Conservation (phyloP, 2,888 invertebrate genomes). For the Leucoptera coffeella region DNA sequence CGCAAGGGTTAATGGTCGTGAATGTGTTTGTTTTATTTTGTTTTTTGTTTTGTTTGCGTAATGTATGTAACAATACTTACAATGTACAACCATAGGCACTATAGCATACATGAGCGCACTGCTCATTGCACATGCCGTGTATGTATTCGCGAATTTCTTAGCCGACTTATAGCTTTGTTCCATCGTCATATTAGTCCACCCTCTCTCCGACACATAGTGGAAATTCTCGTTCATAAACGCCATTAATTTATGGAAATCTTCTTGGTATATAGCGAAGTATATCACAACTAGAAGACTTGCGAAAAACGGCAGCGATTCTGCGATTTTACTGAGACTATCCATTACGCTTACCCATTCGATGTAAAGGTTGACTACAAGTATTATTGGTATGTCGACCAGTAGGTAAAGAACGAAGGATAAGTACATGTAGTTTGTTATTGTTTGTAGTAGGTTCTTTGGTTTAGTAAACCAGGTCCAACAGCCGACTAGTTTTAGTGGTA, state of each 20-base stretch:
- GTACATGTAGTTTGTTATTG: conserved; percentile 20
- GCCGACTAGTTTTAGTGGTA: conserved; percentile 22
- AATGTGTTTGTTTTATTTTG: no score
- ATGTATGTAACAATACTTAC: conserved; percentile 18
- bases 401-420: conserved; percentile 19
- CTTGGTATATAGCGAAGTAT: conserved; percentile 20
- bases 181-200: conserved; percentile 38
- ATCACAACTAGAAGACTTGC: conserved; percentile 21
- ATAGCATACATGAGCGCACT: conserved; percentile 28
- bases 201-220: conserved; percentile 26
- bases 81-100: conserved; percentile 19
- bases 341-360: conserved; percentile 26
- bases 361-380: conserved; percentile 19
- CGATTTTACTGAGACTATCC: conserved; percentile 22
- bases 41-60: no score
- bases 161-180: conserved; percentile 17
- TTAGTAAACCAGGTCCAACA: conserved; percentile 31
- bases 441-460: conserved; percentile 10
- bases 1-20: no score
- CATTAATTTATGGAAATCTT: conserved; percentile 19
- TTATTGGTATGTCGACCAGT: conserved; percentile 12
- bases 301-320: conserved; percentile 23
- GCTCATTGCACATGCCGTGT: conserved; percentile 28
- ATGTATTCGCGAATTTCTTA: conserved; percentile 23
- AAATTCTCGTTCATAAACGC: conserved; percentile 25